Percentiles rank a stretch among this genome's conserved stretches.
Evolutionary conservation across 1,140 invertebrate species (phyloP).

Genomic region (Heliothis subflexa): DNA sequence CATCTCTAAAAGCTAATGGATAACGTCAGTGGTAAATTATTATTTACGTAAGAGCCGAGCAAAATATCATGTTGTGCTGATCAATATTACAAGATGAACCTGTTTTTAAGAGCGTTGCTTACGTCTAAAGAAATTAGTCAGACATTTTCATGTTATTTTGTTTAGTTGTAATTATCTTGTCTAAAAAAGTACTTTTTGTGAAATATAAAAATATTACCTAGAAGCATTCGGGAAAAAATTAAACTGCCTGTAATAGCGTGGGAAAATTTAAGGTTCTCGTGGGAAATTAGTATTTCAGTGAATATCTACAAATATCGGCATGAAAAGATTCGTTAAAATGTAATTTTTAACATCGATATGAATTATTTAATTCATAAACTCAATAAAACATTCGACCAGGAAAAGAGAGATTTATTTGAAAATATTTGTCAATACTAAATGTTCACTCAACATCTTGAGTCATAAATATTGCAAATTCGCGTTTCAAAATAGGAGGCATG

Average conservation of each 20-base stretch:
- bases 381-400: not conserved
- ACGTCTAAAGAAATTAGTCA: not conserved
- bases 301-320: conserved; percentile 33
- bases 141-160: not conserved
- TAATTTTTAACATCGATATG: conserved; percentile 5
- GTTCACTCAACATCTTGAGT: conserved; percentile 21
- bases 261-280: conserved; percentile 25
- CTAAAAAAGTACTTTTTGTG: no score
- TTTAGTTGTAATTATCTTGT: not conserved
- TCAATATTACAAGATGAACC: conserved; percentile 6
- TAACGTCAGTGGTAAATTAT: conserved; percentile 38
- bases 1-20: conserved; percentile 47
- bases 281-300: conserved; percentile 32
- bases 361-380: conserved; percentile 1
- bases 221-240: conserved; percentile 11
- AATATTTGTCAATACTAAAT: conserved; percentile 14
- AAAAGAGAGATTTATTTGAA: not conserved
- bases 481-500: conserved; percentile 13
- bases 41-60: conserved; percentile 30
- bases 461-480: conserved; percentile 49
- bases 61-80: conserved; percentile 33
- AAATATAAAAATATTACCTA: not conserved
- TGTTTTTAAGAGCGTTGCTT: conserved; percentile 8
- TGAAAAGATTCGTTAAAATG: conserved; percentile 5
- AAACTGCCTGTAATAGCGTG: conserved; percentile 5